phyloP scores from a whole-genome alignment of 1,140 invertebrate genomes.

The Cephus cinctus region DNA sequence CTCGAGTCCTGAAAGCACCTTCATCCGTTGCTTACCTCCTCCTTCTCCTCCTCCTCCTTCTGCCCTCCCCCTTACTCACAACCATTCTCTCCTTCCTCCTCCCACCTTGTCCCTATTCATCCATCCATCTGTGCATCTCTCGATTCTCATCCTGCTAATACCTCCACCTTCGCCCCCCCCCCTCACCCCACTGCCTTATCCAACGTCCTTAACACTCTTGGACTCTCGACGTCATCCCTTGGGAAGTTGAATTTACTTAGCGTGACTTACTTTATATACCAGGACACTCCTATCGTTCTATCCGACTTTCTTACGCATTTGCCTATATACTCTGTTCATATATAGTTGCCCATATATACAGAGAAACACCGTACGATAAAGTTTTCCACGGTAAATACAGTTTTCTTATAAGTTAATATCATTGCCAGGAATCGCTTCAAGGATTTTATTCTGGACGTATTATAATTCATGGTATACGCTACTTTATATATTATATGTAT shows the following conservation, averaged over 20 bases:
- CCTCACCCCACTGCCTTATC: slow-evolving; percentile 1
- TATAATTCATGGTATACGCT: too few relatives aligned
- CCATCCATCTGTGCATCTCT: slow-evolving; percentile 11
- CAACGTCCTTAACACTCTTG: slow-evolving; percentile 9
- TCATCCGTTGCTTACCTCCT: slow-evolving; percentile 23
- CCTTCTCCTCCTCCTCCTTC: slow-evolving; percentile 20
- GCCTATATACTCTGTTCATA: too few relatives aligned
- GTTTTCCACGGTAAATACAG: too few relatives aligned
- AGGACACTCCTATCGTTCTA: neutral
- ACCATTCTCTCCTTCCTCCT: slow-evolving; percentile 25
- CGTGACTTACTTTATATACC: slow-evolving; percentile 32
- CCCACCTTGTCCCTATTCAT: slow-evolving; percentile 25
- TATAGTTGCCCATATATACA: too few relatives aligned
- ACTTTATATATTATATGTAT: too few relatives aligned
- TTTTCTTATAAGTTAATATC: too few relatives aligned
- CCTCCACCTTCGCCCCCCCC: slow-evolving; percentile 15
- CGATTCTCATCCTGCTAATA: slow-evolving; percentile 2
- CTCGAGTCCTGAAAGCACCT: slow-evolving; percentile 38
- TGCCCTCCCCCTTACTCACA: slow-evolving; percentile 23
- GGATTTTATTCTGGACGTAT: too few relatives aligned
- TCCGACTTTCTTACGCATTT: too few relatives aligned
- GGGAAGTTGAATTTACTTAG: slow-evolving; percentile 36
- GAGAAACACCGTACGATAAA: too few relatives aligned
- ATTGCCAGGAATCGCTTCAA: too few relatives aligned
- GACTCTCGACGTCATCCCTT: neutral